Conservation (phyloP, 1,140 invertebrate genomes). For the Zaprionus camerounensis region DNA sequence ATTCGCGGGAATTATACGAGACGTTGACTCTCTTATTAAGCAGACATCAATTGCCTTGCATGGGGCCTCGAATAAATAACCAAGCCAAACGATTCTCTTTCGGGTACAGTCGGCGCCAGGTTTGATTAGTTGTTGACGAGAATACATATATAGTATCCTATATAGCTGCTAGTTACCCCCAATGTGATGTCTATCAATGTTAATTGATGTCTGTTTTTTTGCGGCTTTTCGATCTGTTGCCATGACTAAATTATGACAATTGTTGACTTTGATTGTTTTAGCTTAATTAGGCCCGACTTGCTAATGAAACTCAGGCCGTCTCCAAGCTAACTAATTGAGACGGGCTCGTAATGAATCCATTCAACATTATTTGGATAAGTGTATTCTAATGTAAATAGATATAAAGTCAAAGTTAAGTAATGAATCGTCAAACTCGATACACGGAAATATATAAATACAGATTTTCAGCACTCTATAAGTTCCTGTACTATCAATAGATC, state of each 20-base stretch:
- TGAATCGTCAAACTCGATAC: neutral
- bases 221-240: conserved; percentile 48
- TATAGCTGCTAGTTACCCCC: conserved; percentile 70
- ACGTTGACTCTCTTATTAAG: conserved; percentile 82
- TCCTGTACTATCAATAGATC: neutral
- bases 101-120: conserved; percentile 70
- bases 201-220: conserved; percentile 54
- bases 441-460: neutral
- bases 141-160: neutral
- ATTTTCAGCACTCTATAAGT: neutral
- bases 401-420: neutral
- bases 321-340: conserved; percentile 13
- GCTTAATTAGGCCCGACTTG: conserved; percentile 71
- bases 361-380: neutral
- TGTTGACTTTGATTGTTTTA: conserved; percentile 77
- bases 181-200: conserved; percentile 59
- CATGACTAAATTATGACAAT: conserved; percentile 73
- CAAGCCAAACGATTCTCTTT: conserved; percentile 27
- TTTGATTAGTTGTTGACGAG: conserved; percentile 26
- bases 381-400: neutral
- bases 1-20: conserved; percentile 79
- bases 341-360: neutral
- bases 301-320: conserved; percentile 75
- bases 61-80: conserved; percentile 68
- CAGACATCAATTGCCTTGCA: conserved; percentile 74